Percentiles rank a stretch among this genome's conserved stretches.
These are phyloP conservation scores for Drosophila eohydei DNA, from an alignment of 2,888 invertebrate genomes.

Conservation along the genomic window DNA sequence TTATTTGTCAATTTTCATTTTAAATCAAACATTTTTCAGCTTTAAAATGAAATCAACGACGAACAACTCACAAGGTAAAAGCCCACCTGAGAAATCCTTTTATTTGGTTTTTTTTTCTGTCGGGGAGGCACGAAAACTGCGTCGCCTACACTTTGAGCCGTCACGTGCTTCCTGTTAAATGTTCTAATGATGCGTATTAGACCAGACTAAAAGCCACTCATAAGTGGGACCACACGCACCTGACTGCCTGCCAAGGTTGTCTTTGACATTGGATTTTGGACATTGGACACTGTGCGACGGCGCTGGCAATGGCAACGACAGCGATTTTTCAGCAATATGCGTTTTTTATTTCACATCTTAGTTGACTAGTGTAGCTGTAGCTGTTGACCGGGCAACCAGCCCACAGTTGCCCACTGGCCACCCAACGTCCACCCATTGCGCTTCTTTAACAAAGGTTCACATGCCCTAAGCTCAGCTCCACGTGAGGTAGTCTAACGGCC, in stretches of 20 bases:
- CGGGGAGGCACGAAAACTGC: not conserved
- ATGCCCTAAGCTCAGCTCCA: slow-evolving; percentile 16
- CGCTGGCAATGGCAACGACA: slow-evolving; percentile 26
- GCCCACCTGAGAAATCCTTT: slow-evolving; percentile 35
- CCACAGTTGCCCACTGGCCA: not conserved
- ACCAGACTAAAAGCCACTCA: slow-evolving; percentile 77
- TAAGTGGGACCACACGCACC: slow-evolving; percentile 73
- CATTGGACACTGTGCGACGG: slow-evolving; percentile 21
- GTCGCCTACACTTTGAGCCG: slow-evolving; percentile 31
- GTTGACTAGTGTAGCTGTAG: slow-evolving; percentile 24
- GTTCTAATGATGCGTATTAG: slow-evolving; percentile 81
- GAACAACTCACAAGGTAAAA: slow-evolving; percentile 25
- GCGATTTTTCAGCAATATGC: slow-evolving; percentile 74
- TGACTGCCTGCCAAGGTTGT: slow-evolving; percentile 38
- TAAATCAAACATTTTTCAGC: not conserved
- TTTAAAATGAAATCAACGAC: not conserved
- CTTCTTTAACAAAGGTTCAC: slow-evolving; percentile 24
- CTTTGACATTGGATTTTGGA: slow-evolving; percentile 26
- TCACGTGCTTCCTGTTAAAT: slow-evolving; percentile 81
- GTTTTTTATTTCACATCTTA: slow-evolving; percentile 65
- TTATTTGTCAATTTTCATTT: not conserved
- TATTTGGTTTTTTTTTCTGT: not conserved
- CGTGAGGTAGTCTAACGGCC: slow-evolving; percentile 20
- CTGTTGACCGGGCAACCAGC: slow-evolving; percentile 36
- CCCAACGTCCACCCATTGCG: not conserved